Evolutionary conservation across 1,140 invertebrate genomes (phyloP), one percentile per base, ranked within the genome.

Genomic region (Kradibia gibbosae): DNA sequence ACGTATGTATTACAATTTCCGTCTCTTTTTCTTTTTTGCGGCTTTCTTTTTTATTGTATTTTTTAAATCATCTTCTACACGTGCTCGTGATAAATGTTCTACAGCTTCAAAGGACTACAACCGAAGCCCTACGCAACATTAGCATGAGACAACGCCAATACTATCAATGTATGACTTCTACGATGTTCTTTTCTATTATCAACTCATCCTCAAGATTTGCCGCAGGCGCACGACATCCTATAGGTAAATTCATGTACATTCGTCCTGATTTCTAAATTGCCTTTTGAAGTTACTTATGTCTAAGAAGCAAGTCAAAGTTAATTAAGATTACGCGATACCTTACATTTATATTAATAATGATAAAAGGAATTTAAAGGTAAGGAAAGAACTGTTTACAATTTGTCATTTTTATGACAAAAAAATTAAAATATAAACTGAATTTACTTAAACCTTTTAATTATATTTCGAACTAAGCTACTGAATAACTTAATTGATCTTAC

Each of bases 11-110:
- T 25, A 8, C 45, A 20, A 50, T 73, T 4, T 72, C 15, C 31
- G 42, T 22, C 31, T 36, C 3, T 34, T 39, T 5, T 25, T 22
- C 17, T 20, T 57, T 13, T 42, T 8, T 71, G 22, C 13, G 22
- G 25, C 67, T 71, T n/a, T 71, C 67, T 28, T 17, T 71, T n/a
- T 48, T 34, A 13, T 5, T 31, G 31, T 45, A 74, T 72, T 28
- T 55, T 31, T 3, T 55, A 4, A 10, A 67, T 11, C 60, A 50
- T 0, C 75, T 48, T 42, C 3, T 22, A 48, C 22, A 48, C 55
- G 53, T n/a, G 78, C 34, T n/a, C 34, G 36, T 11, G 22, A 20
- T 45, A 75, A 81, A 81, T 81, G 73, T 81, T 65, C 73, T 65
- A 62, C 57, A 34, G 72, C 53, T 34, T 80, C 67, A 53, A 45